Conservation (phyloP, 2,888 invertebrate species). For the Microplitis deprimator region DNA sequence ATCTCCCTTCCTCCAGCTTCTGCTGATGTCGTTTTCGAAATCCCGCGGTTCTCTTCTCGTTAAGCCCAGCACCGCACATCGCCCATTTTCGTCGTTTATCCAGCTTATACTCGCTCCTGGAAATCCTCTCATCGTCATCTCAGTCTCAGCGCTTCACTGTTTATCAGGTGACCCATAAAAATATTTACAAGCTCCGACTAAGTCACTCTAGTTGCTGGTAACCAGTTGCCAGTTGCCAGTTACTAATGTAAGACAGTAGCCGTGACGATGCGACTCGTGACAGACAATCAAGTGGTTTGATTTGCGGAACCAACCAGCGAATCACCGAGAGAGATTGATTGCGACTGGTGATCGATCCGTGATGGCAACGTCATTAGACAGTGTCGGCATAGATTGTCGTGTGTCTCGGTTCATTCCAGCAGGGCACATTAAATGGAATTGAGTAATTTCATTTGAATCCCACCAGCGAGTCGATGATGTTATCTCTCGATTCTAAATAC, state of each 20-base stretch:
- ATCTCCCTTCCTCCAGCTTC: not conserved
- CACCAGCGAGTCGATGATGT: conserved; percentile 2
- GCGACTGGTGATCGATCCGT: not conserved
- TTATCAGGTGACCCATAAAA: too few species aligned
- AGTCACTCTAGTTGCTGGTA: too few species aligned
- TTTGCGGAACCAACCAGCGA: not conserved
- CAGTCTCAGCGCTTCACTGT: too few species aligned
- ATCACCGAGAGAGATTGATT: too few species aligned
- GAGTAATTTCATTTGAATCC: not conserved
- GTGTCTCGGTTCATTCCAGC: not conserved
- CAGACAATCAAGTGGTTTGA: not conserved
- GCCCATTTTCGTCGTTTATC: too few species aligned
- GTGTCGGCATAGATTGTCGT: not conserved
- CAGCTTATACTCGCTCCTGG: too few species aligned
- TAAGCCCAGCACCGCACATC: too few species aligned
- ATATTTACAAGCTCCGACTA: too few species aligned
- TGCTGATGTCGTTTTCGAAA: conserved; percentile 37
- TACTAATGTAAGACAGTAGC: too few species aligned
- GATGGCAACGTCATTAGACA: not conserved
- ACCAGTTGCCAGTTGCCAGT: too few species aligned
- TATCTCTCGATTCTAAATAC: not conserved
- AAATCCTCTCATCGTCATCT: too few species aligned
- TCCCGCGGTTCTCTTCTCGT: too few species aligned
- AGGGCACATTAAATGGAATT: not conserved
- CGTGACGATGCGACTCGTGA: not conserved